Conservation (phyloP, 2,888 invertebrate genomes). For the Rhimphoctona megacephalus region DNA sequence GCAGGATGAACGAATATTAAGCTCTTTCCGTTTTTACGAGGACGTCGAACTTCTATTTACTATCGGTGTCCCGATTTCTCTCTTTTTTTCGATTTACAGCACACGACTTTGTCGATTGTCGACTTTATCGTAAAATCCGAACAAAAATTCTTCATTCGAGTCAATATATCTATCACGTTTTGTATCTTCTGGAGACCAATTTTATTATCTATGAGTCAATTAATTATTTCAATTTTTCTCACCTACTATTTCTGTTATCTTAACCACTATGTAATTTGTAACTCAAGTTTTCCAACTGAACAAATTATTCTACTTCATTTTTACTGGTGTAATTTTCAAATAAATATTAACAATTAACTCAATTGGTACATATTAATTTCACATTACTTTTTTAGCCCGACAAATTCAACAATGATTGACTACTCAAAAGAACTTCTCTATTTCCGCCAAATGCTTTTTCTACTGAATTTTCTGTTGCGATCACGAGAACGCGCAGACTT, state of each 20-base stretch:
- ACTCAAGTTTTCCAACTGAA: background rate
- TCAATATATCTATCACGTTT: constrained; percentile 76
- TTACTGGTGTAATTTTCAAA: background rate
- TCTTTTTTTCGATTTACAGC: constrained; percentile 70
- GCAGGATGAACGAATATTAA: constrained; percentile 75
- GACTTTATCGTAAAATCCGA: constrained; percentile 77
- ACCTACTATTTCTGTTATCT: background rate
- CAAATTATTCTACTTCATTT: background rate
- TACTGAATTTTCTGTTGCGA: constrained; percentile 14
- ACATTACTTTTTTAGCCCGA: background rate
- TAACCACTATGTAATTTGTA: too few relatives aligned
- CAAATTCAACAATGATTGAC: background rate
- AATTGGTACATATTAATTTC: background rate
- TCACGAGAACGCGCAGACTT: constrained; percentile 9
- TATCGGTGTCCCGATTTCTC: background rate
- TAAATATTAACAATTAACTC: background rate
- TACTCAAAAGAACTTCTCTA: background rate
- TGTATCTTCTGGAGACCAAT: constrained; percentile 20
- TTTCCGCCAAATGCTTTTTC: background rate
- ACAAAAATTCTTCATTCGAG: constrained; percentile 73
- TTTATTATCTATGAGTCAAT: background rate
- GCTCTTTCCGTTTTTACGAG: constrained; percentile 75
- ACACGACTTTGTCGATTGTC: constrained; percentile 69
- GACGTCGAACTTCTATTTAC: constrained; percentile 61
- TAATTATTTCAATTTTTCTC: background rate